phyloP scores from a whole-genome alignment of 2,113 vertebrate species.

The Choloepus hoffmanni region DNA sequence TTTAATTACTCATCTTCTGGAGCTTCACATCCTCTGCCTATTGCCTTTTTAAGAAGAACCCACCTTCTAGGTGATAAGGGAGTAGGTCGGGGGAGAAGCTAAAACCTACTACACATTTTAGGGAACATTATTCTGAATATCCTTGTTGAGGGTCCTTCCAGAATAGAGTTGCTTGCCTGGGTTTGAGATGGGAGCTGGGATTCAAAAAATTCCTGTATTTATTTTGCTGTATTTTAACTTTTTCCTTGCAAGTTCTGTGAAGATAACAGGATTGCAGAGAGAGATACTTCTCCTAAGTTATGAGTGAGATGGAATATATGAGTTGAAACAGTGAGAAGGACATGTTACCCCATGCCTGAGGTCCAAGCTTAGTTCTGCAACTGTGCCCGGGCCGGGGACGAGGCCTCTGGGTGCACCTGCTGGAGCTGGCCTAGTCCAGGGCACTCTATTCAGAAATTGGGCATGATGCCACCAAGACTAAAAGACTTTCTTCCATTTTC shows the following conservation, averaged over 20 bases:
- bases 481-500: background rate
- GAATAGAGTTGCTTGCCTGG: background rate
- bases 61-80: too few species aligned
- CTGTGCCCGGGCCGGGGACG: background rate
- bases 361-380: background rate
- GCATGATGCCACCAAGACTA: background rate
- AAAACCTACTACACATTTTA: background rate
- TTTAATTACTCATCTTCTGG: background rate
- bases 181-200: background rate
- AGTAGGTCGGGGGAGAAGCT: background rate
- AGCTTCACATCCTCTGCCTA: background rate
- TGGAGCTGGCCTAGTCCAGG: background rate
- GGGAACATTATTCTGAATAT: rapidly evolving
- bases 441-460: background rate
- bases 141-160: background rate
- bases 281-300: background rate
- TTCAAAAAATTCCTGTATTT: background rate
- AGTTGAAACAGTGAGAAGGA: background rate
- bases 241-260: too few species aligned
- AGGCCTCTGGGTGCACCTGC: background rate
- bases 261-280: background rate
- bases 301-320: background rate
- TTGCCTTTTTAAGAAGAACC: background rate
- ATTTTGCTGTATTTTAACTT: too few species aligned
- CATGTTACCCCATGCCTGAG: background rate